Percentiles rank a stretch among this genome's conserved stretches.
These are phyloP conservation scores for Platycnemis pennipes DNA, from an alignment of 2,888 invertebrate genomes.

Conservation along the genomic window DNA sequence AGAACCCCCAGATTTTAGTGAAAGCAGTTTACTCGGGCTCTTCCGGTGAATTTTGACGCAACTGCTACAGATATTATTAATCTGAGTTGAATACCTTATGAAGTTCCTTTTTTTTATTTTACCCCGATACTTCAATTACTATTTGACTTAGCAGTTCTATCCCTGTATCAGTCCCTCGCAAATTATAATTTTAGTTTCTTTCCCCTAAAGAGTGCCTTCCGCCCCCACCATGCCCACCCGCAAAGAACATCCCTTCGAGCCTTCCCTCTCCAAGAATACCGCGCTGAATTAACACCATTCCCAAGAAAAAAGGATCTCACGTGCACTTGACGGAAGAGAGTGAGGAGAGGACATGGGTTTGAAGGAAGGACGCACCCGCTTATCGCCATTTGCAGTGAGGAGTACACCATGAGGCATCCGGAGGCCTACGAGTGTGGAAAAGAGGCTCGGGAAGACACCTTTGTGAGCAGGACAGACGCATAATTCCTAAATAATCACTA, in stretches of 20 bases:
- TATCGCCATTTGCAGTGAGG: background rate
- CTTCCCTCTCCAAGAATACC: background rate
- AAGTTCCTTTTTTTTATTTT: no score
- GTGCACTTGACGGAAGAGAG: background rate
- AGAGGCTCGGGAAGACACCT: background rate
- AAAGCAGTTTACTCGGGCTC: no score
- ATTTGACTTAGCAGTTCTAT: no score
- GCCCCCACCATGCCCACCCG: background rate
- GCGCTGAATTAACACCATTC: conserved; percentile 39
- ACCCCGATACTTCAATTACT: no score
- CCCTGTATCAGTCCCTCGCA: background rate
- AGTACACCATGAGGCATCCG: background rate
- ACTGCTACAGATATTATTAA: no score
- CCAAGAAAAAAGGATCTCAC: conserved; percentile 25
- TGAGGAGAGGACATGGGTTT: background rate
- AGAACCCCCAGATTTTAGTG: no score
- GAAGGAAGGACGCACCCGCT: background rate
- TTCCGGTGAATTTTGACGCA: no score
- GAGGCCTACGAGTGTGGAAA: background rate
- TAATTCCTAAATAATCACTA: background rate
- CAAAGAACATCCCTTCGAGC: background rate
- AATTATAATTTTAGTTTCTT: background rate
- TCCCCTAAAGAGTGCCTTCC: no score
- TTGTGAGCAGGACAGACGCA: background rate
- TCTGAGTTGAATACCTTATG: no score